phyloP scores from a whole-genome alignment of 1,140 invertebrate genomes.

The Bombus waltoni region DNA sequence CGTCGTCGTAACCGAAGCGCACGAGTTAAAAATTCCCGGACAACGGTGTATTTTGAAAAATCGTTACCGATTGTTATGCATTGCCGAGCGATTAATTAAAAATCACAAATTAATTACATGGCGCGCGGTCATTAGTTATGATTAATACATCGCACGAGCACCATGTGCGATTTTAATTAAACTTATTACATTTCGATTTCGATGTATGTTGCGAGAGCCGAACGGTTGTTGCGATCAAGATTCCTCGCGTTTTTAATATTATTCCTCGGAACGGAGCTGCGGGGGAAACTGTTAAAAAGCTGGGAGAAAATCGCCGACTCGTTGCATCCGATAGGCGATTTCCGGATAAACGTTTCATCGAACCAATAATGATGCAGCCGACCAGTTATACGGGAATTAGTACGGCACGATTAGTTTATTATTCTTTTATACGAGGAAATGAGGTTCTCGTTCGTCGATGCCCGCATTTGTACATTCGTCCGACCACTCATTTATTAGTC shows the following conservation, averaged over 20 bases:
- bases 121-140: conserved; percentile 13
- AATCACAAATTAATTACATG: conserved; percentile 22
- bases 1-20: fast-evolving
- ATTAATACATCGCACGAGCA: conserved; percentile 8
- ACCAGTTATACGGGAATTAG: conserved; percentile 63
- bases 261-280: background rate
- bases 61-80: conserved; percentile 7
- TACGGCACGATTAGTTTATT: conserved; percentile 72
- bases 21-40: background rate
- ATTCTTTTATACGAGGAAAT: conserved; percentile 78
- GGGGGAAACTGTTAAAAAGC: background rate
- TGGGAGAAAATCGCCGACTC: background rate
- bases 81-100: conserved; percentile 8
- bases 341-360: conserved; percentile 67
- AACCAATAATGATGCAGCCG: conserved; percentile 62
- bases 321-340: conserved; percentile 10
- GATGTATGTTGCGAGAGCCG: background rate
- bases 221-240: background rate
- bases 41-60: background rate
- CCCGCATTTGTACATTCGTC: conserved; percentile 63
- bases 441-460: conserved; percentile 68
- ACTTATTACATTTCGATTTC: conserved; percentile 6
- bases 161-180: conserved; percentile 24
- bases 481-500: conserved; percentile 77
- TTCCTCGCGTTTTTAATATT: background rate